These are phyloP conservation scores for Acrocyrtus sp. DNA, from an alignment of 2,888 invertebrate species.

Conservation along the genomic window DNA sequence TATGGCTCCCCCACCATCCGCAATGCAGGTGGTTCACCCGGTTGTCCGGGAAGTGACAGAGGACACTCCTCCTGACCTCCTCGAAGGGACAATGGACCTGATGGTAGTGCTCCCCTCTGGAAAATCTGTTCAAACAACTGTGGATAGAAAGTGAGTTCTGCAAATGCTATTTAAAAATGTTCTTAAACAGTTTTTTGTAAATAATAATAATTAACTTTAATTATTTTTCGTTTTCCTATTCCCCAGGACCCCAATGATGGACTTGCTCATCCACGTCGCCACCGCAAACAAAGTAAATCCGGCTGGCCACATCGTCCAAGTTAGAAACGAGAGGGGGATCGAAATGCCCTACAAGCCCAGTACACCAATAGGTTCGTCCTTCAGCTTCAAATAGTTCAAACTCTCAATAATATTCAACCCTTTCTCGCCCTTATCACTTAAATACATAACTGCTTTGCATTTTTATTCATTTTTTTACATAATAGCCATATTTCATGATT, in stretches of 20 bases:
- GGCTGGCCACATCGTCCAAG: slow-evolving; percentile 74
- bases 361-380: slow-evolving; percentile 74
- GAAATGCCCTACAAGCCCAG: slow-evolving; percentile 77
- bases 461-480: neutral
- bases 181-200: slow-evolving; percentile 3
- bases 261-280: slow-evolving; percentile 77
- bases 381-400: neutral
- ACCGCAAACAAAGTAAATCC: slow-evolving; percentile 76
- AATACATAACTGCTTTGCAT: neutral
- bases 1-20: slow-evolving; percentile 55
- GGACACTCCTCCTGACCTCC: slow-evolving; percentile 76
- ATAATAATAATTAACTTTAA: neutral
- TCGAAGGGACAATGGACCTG: slow-evolving; percentile 77
- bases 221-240: slow-evolving; percentile 22
- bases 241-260: slow-evolving; percentile 84
- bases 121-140: slow-evolving; percentile 70
- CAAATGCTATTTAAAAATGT: slow-evolving; percentile 3
- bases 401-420: neutral
- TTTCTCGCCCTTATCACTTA: neutral
- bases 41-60: slow-evolving; percentile 70
- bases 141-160: slow-evolving; percentile 70
- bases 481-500: neutral
- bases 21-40: slow-evolving; percentile 63
- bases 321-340: slow-evolving; percentile 71
- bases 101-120: slow-evolving; percentile 73